phyloP scores from a whole-genome alignment of 1,140 invertebrate genomes.

The Ladona fulva region DNA sequence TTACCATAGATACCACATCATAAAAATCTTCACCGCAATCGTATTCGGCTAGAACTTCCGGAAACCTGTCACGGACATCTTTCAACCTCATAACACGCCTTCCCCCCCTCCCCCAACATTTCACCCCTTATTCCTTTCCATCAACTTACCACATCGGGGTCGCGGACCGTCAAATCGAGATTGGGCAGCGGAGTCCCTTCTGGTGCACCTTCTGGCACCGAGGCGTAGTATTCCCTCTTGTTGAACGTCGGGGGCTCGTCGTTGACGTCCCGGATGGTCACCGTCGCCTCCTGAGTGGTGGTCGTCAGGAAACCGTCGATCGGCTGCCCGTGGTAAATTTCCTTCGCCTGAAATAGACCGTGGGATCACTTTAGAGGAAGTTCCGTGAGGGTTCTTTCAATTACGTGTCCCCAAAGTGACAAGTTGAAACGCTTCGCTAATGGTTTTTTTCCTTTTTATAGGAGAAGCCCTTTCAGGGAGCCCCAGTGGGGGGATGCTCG shows the following conservation, averaged over 20 bases:
- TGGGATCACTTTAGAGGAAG: not conserved
- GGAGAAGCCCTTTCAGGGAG: too few species aligned
- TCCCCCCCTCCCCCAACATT: too few species aligned
- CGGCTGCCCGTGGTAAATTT: constrained; percentile 61
- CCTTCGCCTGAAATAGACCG: constrained; percentile 48
- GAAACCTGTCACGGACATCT: too few species aligned
- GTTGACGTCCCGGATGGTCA: constrained; percentile 87
- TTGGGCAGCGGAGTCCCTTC: constrained; percentile 70
- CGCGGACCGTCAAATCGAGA: constrained; percentile 75
- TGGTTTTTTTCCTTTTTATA: too few species aligned
- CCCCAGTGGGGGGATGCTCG: too few species aligned
- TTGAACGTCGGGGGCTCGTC: constrained; percentile 84
- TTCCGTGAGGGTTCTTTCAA: not conserved
- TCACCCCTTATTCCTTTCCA: too few species aligned
- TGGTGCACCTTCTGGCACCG: constrained; percentile 71
- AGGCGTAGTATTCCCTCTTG: constrained; percentile 66
- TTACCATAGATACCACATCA: too few species aligned
- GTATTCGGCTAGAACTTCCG: too few species aligned
- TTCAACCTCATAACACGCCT: too few species aligned
- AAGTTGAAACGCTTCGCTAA: too few species aligned
- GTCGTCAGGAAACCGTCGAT: constrained; percentile 55
- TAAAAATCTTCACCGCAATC: too few species aligned
- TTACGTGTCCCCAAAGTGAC: not conserved
- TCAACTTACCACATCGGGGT: constrained; percentile 68
- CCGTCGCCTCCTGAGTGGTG: constrained; percentile 58